Conservation (phyloP, 2,113 vertebrate genomes). For the Leptobrachium leishanense region DNA sequence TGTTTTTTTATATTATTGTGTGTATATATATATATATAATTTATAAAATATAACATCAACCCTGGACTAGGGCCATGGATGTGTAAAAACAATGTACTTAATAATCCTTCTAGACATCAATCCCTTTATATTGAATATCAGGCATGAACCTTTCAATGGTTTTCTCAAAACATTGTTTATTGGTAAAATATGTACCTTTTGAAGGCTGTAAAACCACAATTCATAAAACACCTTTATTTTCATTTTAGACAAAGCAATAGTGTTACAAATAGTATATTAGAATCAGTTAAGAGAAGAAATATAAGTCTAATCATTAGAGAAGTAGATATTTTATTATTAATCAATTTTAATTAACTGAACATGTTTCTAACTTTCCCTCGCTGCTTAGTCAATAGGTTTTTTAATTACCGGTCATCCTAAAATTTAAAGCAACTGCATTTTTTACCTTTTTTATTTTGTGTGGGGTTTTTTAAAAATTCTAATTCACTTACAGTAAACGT, state of each 20-base stretch:
- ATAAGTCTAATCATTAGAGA: constrained; percentile 7
- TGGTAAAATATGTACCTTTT: neutral
- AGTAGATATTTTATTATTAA: constrained; percentile 31
- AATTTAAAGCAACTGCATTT: no score
- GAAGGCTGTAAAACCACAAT: no score
- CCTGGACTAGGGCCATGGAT: no score
- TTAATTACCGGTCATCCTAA: neutral
- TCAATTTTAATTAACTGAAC: constrained; percentile 34
- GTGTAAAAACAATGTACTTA: no score
- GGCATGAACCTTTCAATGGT: neutral
- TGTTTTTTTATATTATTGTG: no score
- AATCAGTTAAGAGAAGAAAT: constrained; percentile 26
- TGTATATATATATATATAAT: no score
- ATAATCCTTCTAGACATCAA: no score
- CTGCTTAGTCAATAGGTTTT: constrained; percentile 29
- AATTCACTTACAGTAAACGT: no score
- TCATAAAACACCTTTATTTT: neutral
- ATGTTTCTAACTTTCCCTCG: constrained; percentile 19
- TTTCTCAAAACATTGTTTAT: neutral
- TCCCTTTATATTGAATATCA: no score
- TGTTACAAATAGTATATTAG: neutral
- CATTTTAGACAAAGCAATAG: constrained; percentile 8
- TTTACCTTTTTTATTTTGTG: no score
- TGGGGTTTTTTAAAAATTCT: no score
- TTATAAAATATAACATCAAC: no score